Conservation (phyloP, 2,113 vertebrate species). For the Xenopus tropicalis region UCB_Xtro_10.0 CM004443.2:46208501-46209000, state of each 20-base stretch:
- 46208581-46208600: too few species aligned
- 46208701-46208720: neutral
- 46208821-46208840: conserved; percentile 44
- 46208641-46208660: too few species aligned
- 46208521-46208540: too few species aligned
- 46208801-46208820: neutral
- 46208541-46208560: too few species aligned
- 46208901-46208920: conserved; percentile 42
- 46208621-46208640: too few species aligned
- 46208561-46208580: too few species aligned
- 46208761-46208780: neutral
- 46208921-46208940: neutral
- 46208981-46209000: conserved; percentile 44
- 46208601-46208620: too few species aligned
- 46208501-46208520: too few species aligned
- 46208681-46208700: too few species aligned
- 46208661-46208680: too few species aligned
- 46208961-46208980: conserved; percentile 47
- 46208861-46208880: conserved; percentile 42
- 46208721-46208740: neutral
- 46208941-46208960: conserved; percentile 30
- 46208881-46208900: conserved; percentile 51
- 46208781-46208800: neutral
- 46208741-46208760: neutral
- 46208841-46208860: conserved; percentile 42